Percentiles rank a stretch among this genome's conserved stretches.
These are phyloP conservation scores for Lepas anatifera DNA, from an alignment of 2,888 invertebrate species.

Conservation along the genomic window DNA sequence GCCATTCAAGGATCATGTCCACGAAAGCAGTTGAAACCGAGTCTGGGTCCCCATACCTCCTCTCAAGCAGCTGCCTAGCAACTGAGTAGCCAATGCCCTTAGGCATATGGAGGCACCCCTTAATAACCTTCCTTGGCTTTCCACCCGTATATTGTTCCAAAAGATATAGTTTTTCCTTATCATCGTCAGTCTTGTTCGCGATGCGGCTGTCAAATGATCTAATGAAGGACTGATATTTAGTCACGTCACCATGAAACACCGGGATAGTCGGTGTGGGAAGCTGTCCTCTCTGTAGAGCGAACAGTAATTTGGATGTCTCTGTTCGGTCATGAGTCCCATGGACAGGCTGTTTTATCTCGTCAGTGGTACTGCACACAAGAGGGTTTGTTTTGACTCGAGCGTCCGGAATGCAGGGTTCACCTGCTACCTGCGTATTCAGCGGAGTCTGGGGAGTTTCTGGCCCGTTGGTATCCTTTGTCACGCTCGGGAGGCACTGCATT, in stretches of 20 bases:
- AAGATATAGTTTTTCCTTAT: background rate
- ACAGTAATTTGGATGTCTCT: background rate
- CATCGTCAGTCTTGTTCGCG: too few relatives aligned
- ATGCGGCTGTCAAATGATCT: background rate
- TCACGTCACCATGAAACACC: too few relatives aligned
- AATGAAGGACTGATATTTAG: slow-evolving; percentile 5
- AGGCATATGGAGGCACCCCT: background rate
- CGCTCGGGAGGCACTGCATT: too few relatives aligned
- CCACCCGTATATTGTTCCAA: slow-evolving; percentile 10
- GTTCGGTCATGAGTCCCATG: too few relatives aligned
- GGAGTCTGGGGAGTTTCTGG: background rate
- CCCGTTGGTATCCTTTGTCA: background rate
- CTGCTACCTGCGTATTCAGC: background rate
- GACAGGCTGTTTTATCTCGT: background rate
- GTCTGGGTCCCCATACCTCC: slow-evolving; percentile 8
- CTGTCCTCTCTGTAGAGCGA: background rate
- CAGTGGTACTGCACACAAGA: background rate
- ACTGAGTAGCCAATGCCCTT: background rate
- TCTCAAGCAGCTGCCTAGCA: slow-evolving; percentile 5
- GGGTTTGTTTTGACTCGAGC: background rate
- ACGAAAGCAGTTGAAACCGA: background rate
- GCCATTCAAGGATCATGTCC: slow-evolving; percentile 8
- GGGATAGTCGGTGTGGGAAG: background rate
- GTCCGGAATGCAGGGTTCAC: background rate
- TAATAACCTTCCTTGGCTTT: background rate